Evolutionary conservation across 2,797 vertebrate species (phyloP), one percentile per base, ranked within the genome.

Genomic region (Botia kubotai): DNA sequence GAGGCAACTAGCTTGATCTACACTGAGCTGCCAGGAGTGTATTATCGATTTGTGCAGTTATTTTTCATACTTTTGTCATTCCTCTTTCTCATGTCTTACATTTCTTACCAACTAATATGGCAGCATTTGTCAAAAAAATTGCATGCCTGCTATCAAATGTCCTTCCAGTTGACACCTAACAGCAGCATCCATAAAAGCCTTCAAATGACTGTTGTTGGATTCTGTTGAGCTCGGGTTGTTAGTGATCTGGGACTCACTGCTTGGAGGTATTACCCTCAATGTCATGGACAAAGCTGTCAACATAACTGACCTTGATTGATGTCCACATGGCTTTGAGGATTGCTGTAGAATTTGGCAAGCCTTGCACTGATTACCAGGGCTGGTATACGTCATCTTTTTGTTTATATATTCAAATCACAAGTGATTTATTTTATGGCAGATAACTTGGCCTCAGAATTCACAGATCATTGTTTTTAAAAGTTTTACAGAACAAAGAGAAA

Each of bases 311-410:
- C 65, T 63, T 79, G 81, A 72, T 83, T 43, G 5, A 79, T 82
- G n/a, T 50, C 63, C 69, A 13, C 2, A 13, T 70, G 74, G n/a
- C 77, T 17, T 60, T 62, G 57, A 58, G 29, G 70, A 79, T 63
- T 52, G 70, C 46, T 23, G 77, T 53, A 26, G 26, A 33, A 66
- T 58, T 73, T 17, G 5, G 5, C n/a, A 16, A 23, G 10, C 23
- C 53, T 29, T 76, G 33, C 58, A 50, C 16, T 48, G 80, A 36
- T 46, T 82, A 82, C 78, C 91, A 90, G 89, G 93, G 92, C 89
- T 29, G 29, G 29, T 29, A 29, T 29, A 33, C 39, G 62, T 76
- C n/a, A 39, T 67, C 48, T 65, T 66, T 23, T 12, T 63, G 48
- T n/a, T 23, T 66, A 12, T 48, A 53, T 66, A 66, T 53, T 21